Base-by-base conservation (phyloP, 2,113 vertebrate genomes). In the Marmota monax region DNA sequence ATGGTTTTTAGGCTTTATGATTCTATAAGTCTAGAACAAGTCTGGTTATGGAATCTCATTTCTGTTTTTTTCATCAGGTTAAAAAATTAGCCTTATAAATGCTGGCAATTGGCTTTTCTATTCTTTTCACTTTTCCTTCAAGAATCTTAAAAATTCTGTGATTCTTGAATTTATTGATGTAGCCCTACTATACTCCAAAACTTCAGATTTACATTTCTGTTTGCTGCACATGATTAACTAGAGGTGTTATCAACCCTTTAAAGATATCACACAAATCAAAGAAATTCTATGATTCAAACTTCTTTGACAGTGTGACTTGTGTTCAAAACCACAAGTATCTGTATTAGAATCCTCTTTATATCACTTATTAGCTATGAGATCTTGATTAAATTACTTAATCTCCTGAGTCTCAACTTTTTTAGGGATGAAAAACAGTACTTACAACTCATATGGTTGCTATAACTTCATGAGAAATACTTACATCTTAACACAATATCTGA, bases 371-470 rank as follows among this genome's bases (percentile, higher is more conserved):
- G 56, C 61, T 89, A 39, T 70, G 17, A 84, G 39, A 89, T 25
- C 45, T 76, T 89, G 32, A 92, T 61, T 34, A 93, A 77, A 92
- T 94, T 92, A 67, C 61, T 72, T 42, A 90, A 95, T 80, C 23
- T 79, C 32, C 39, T 37, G 13, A 85, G 69, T 87, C 56, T 88
- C 78, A 67, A 79, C 80, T 88, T 90, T 92, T 67, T 88, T 7
- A 42, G 32, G 45, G 27, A 25, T 95, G 20, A 90, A 92, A 95
- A 93, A 53, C 20, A 87, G 29, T 65, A 86, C 32, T 84, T 87
- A 70, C 10, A 91, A 63, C 7, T 78, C 32, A 90, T 34, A 72
- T 32, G 37, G 51, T 53, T 92, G 51, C 7, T 89, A 23, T 56
- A 86, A 45, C 5, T 53, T 23, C 4, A 87, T 67, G 34, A 84